Base-by-base conservation (phyloP, 2,797 vertebrate genomes). In the Dromococcyx pavoninus region DNA sequence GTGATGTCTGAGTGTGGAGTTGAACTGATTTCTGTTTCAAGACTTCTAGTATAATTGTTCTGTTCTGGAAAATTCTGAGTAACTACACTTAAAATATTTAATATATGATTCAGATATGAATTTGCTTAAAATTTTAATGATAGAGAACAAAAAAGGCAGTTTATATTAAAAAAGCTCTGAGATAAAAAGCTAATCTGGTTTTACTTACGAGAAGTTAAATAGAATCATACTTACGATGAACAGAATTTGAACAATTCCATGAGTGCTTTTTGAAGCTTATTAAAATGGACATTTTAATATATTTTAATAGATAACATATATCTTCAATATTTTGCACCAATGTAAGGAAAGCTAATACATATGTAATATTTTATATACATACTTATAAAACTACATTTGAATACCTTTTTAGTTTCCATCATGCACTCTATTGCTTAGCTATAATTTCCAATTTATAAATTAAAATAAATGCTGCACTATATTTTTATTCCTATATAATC, bases 1-100 rank as follows among this genome's bases (percentile, higher is more conserved):
- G 5, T 1, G 1, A 15, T 16, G 1, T 17, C 21, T 9, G 1
- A 0, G 0, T 60, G 7, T 35, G 9, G 15, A 50, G 27, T 25
- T 53, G 3, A 87, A 44, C 2, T 61, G 17, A 78, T 69, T 60
- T 32, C 4, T 67, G 79, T 62, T 33, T 48, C 37, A 65, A 79
- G 13, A 72, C 18, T 27, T 73, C 25, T 35, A 72, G 7, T 53
- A 35, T 3, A 17, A 11, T n/a, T 67, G 88, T 86, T 64, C 9
- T 64, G 6, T 72, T 16, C 22, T 21, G 9, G 19, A 48, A 5
- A 25, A 67, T 64, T 81, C 35, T 44, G n/a, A 24, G 7, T 37
- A 64, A n/a, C 23, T 67, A 8, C 30, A 48, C 5, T 39, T 21
- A 60, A 78, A 62, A 69, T 73, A 37, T 43, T 73, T 81, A 78